Evolutionary conservation across 1,140 invertebrate genomes (phyloP), one percentile per base, ranked within the genome.

Genomic region (Episyrphus balteatus): DNA sequence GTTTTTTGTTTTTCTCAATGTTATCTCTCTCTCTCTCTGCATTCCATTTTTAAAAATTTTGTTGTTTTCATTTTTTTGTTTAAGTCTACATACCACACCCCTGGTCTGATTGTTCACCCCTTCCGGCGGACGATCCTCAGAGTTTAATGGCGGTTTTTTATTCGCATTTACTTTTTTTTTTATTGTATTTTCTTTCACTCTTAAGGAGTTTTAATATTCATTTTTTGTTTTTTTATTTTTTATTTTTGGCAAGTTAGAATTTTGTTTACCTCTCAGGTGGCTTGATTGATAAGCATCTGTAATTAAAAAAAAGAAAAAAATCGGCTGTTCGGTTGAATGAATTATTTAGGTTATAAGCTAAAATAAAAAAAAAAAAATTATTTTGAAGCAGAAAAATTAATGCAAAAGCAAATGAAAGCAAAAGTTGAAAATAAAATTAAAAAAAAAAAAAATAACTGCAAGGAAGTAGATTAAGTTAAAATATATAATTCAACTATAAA

Each of bases 231-330:
- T 58, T 60, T 53, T 58, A 50, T 65, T 58, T 65, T 26, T 26
- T 26, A 8, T 26, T 26, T 26, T 26, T n/a, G n/a, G 21, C 21
- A 26, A 26, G 21, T 26, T 26, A 26, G 21, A 26, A 26, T 36
- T n/a, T 36, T 36, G 14, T 36, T 65, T 78, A 78, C 76, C 75
- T 78, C 72, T 78, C 76, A 69, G 75, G 76, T 74, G 76, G 75
- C 75, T 78, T 78, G 74, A 77, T 77, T 74, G 76, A 78, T 76
- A 78, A 75, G 75, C 75, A 78, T 76, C 76, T 78, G 76, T 73
- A 78, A 78, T 75, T 73, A 78, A 66, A 75, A 70, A 74, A 73
- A 44, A 73, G 70, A 70, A 73, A 68, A 64, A 62, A 63, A 52
- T 52, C 49, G 48, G 49, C 49, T 46, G 44, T 50, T 47, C 42